These are phyloP conservation scores for Phalangium opilio DNA, from an alignment of 2,888 invertebrate genomes.

Conservation along the genomic window DNA sequence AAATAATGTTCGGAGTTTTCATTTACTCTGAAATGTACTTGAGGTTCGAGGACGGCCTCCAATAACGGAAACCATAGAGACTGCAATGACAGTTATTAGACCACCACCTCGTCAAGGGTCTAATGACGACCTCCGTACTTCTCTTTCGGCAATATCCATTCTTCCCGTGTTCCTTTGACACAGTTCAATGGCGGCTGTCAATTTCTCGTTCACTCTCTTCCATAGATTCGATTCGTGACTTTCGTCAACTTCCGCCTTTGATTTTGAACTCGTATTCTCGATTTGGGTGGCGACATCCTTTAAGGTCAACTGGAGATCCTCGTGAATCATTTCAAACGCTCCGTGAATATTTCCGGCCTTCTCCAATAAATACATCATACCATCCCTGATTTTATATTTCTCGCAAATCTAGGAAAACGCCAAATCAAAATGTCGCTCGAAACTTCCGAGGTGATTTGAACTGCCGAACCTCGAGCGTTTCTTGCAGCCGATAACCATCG, in stretches of 20 bases:
- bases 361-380: slow-evolving; percentile 56
- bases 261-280: no score
- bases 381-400: slow-evolving; percentile 44
- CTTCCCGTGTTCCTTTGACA: slow-evolving; percentile 36
- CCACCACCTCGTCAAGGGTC: no score
- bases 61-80: slow-evolving; percentile 35
- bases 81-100: no score
- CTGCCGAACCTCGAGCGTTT: slow-evolving; percentile 39
- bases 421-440: no score
- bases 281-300: neutral
- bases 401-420: slow-evolving; percentile 41
- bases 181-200: slow-evolving; percentile 31
- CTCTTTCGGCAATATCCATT: slow-evolving; percentile 35
- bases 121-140: slow-evolving; percentile 27
- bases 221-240: slow-evolving; percentile 16
- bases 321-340: slow-evolving; percentile 43
- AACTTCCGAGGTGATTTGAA: no score
- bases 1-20: slow-evolving; percentile 5
- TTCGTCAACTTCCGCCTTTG: slow-evolving; percentile 1
- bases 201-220: slow-evolving; percentile 18
- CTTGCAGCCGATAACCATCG: slow-evolving; percentile 45
- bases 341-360: slow-evolving; percentile 53
- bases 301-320: slow-evolving; percentile 11
- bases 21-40: slow-evolving; percentile 29
- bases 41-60: slow-evolving; percentile 34